phyloP scores from a whole-genome alignment of 2,888 invertebrate species.

The Cremastinae sp. region DNA sequence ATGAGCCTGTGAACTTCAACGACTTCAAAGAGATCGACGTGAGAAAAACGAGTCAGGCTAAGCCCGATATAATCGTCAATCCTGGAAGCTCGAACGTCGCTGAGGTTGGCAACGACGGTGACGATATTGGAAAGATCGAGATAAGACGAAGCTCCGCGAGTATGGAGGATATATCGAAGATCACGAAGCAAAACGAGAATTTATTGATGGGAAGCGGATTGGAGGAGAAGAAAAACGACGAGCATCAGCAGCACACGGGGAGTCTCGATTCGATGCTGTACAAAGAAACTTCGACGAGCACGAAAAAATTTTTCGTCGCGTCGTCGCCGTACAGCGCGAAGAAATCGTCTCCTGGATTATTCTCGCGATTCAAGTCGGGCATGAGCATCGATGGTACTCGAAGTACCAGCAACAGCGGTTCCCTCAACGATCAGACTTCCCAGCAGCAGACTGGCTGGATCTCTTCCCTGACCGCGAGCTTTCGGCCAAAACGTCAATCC shows the following conservation, averaged over 20 bases:
- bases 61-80: slow-evolving; percentile 74
- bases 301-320: slow-evolving; percentile 64
- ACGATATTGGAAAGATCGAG: slow-evolving; percentile 73
- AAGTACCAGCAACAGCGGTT: slow-evolving; percentile 76
- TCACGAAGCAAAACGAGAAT: slow-evolving; percentile 74
- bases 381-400: slow-evolving; percentile 77
- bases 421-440: slow-evolving; percentile 72
- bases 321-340: slow-evolving; percentile 72
- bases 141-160: slow-evolving; percentile 78
- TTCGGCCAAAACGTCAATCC: slow-evolving; percentile 74
- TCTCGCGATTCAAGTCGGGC: slow-evolving; percentile 77
- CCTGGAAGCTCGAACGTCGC: slow-evolving; percentile 68
- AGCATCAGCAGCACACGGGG: slow-evolving; percentile 74
- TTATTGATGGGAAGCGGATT: slow-evolving; percentile 69
- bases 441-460: slow-evolving; percentile 77
- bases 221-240: slow-evolving; percentile 73
- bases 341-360: slow-evolving; percentile 74
- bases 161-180: slow-evolving; percentile 79
- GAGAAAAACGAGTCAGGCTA: slow-evolving; percentile 60
- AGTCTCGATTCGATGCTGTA: slow-evolving; percentile 78
- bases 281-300: slow-evolving; percentile 70
- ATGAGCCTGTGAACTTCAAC: slow-evolving; percentile 63
- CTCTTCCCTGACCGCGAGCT: slow-evolving; percentile 77
- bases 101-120: slow-evolving; percentile 59
- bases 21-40: slow-evolving; percentile 74